Percentiles rank a stretch among this genome's conserved stretches.
phyloP scores from a whole-genome alignment of 2,113 vertebrate genomes.

The Murina feae region DNA sequence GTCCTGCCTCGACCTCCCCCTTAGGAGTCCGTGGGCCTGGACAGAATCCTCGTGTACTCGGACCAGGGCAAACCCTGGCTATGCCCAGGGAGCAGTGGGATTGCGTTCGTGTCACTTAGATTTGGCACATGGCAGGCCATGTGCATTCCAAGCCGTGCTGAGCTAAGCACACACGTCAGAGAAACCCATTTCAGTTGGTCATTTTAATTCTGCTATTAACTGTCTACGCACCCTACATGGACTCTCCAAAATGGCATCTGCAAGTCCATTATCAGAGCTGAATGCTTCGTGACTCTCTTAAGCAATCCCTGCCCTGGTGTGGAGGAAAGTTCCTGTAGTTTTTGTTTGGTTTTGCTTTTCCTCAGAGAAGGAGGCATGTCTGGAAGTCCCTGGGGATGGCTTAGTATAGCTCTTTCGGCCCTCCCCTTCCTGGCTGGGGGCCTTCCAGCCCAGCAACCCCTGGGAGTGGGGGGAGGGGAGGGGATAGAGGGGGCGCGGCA shows the following conservation, averaged over 20 bases:
- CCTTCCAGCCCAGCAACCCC: background rate
- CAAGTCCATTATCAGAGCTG: constrained; percentile 43
- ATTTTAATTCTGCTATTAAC: constrained; percentile 19
- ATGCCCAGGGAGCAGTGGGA: background rate
- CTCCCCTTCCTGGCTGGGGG: background rate
- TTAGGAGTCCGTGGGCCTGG: background rate
- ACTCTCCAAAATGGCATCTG: background rate
- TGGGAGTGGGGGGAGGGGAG: background rate
- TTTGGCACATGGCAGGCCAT: background rate
- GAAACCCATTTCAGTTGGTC: background rate
- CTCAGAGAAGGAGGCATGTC: background rate
- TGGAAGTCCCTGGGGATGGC: background rate
- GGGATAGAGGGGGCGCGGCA: no score
- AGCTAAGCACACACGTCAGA: background rate
- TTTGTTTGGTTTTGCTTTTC: background rate
- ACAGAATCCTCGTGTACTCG: no score
- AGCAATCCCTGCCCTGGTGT: background rate
- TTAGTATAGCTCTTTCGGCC: background rate
- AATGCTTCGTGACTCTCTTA: constrained; percentile 45
- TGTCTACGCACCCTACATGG: background rate
- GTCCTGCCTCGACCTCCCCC: background rate
- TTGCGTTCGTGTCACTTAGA: background rate
- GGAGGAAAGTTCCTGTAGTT: background rate
- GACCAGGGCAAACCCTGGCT: background rate
- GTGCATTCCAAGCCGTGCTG: background rate